Conservation (phyloP, 2,113 vertebrate genomes). For the Alligator sinensis region DNA sequence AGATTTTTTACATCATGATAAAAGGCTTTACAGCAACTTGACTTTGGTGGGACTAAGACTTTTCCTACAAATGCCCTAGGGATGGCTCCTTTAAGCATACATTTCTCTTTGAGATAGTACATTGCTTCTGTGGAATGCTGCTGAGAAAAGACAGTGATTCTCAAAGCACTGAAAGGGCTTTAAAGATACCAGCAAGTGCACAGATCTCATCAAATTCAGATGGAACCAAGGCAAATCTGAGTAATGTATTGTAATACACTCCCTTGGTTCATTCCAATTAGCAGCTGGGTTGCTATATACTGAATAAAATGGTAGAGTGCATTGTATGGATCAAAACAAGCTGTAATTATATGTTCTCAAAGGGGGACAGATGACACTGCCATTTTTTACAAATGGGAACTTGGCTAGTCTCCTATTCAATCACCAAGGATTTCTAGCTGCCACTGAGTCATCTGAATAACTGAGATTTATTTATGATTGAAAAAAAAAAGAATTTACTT, state of each 20-base stretch:
- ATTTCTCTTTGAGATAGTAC: too few relatives aligned
- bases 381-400: neutral
- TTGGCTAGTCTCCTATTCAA: neutral
- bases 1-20: neutral
- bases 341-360: neutral
- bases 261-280: neutral
- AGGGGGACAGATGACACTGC: neutral
- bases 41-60: too few relatives aligned
- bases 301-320: neutral
- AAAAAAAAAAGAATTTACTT: neutral
- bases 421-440: neutral
- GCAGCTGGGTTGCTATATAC: neutral
- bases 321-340: neutral
- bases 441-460: neutral
- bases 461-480: neutral
- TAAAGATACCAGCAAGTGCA: too few relatives aligned
- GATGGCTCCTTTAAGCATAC: too few relatives aligned
- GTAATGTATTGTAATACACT: neutral
- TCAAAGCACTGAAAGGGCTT: too few relatives aligned
- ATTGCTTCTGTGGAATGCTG: too few relatives aligned
- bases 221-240: too few relatives aligned
- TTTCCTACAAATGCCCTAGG: too few relatives aligned
- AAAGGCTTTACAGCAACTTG: too few relatives aligned
- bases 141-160: too few relatives aligned
- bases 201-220: too few relatives aligned